A percentile compares a stretch with the other conserved stretches of the same genome.
Evolutionary conservation across 1,140 invertebrate species (phyloP).

Genomic region (Schlechtendalia chinensis): DNA sequence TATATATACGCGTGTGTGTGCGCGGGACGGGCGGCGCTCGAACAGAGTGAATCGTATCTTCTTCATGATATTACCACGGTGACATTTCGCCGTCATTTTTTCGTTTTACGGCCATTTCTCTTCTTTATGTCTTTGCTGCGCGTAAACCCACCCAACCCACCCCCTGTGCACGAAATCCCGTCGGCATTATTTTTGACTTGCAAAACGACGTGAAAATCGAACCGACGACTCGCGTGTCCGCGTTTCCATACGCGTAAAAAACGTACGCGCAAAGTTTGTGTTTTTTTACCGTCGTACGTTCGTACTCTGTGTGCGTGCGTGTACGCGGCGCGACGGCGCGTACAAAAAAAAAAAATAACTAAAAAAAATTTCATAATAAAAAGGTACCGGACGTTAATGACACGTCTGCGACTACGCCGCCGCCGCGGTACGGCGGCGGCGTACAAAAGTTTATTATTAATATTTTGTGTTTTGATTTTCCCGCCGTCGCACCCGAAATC

Average conservation of each 20-base stretch:
- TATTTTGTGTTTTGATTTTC: background rate
- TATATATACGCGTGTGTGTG: no score
- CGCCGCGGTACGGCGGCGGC: background rate
- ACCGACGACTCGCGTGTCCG: slow-evolving; percentile 5
- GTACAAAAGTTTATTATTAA: slow-evolving; percentile 47
- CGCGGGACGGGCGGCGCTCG: background rate
- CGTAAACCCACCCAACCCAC: background rate
- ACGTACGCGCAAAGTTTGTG: background rate
- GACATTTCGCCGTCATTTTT: slow-evolving; percentile 49
- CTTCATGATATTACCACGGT: slow-evolving; percentile 48
- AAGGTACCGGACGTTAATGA: slow-evolving; percentile 27
- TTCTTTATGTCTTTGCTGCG: background rate
- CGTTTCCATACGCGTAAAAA: no score
- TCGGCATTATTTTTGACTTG: slow-evolving; percentile 42
- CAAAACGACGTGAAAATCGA: slow-evolving; percentile 49
- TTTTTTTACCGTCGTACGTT: no score
- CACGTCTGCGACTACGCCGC: background rate
- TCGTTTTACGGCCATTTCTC: slow-evolving; percentile 49
- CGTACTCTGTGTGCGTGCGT: no score
- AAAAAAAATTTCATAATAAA: background rate
- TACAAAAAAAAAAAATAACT: background rate
- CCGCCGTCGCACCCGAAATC: slow-evolving; percentile 20
- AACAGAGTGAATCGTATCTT: slow-evolving; percentile 50
- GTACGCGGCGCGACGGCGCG: no score
- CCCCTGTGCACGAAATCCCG: background rate